Base-by-base conservation (phyloP, 2,888 invertebrate species). In the Halictus quadricinctus region DNA sequence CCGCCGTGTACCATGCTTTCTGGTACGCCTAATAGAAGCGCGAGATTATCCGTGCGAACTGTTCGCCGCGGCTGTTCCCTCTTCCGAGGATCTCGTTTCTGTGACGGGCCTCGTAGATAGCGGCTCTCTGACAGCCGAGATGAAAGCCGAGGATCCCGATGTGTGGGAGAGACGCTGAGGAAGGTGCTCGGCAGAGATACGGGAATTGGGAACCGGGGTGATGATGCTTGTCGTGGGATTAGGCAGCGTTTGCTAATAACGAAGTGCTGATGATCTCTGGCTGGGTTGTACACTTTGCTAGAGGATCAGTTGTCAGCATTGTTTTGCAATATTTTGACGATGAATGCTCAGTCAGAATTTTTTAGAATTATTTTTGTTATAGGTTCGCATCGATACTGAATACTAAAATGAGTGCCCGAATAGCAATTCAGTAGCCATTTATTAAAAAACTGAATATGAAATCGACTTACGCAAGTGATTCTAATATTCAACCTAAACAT, bases 1-100 rank as follows among this genome's bases (percentile, higher is more conserved):
- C 36, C 36, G 5, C 4, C 8, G 36, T 6, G 60, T 15, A 60
- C 60, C 18, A 36, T 10, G n/a, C 21, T 69, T 43, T 69, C 69
- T 69, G 69, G 69, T 41, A 69, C 69, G 10, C 25, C 66, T 29
- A 29, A 25, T 29, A 66, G 29, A 29, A 46, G 60, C 78, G 21
- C n/a, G 25, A 48, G 29, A 72, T 64, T 15, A 50, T 21, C 76
- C 76, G 64, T 69, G 83, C 83, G 83, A 83, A 82, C 82, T 77
- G 69, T 41, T n/a, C 29, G 60, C 69, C 43, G 50, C 0, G 41
- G n/a, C 72, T 66, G n/a, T 66, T 76, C 72, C 36, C 60, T 54
- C 36, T 46, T 54, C 25, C 18, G n/a, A 50, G 66, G 50, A 69
- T 50, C 69, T 69, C 69, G 41, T 46, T 76, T 66, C 66, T 48